Evolutionary conservation across 2,888 invertebrate genomes (phyloP).

Genomic region (Athetis lepigone): DNA sequence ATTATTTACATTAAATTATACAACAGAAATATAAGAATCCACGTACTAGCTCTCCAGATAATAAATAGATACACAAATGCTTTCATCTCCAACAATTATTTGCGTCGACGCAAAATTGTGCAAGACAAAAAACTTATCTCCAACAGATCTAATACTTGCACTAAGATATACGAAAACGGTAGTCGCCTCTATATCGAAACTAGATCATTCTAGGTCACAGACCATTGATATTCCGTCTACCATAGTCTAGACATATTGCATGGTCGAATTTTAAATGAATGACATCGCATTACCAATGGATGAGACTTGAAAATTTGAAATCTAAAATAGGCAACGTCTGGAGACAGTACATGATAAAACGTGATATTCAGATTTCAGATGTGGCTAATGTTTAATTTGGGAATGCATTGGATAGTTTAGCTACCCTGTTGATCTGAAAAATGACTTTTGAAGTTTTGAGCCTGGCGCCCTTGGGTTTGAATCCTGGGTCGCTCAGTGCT

Average conservation of each 20-base stretch:
- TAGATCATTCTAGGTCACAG: constrained; percentile 88
- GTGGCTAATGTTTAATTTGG: constrained; percentile 33
- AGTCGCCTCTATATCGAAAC: constrained; percentile 69
- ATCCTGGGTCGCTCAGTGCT: no score
- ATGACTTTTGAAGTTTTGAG: no score
- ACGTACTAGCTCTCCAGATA: neutral
- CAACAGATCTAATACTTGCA: constrained; percentile 50
- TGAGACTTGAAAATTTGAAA: constrained; percentile 87
- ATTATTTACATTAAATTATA: neutral
- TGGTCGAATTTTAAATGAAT: constrained; percentile 89
- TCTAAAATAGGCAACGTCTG: constrained; percentile 86
- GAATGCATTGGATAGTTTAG: constrained; percentile 38
- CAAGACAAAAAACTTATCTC: constrained; percentile 36
- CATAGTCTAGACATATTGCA: constrained; percentile 89
- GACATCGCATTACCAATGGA: constrained; percentile 87
- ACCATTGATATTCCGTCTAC: constrained; percentile 86
- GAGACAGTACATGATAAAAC: constrained; percentile 72
- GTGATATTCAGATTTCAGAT: constrained; percentile 62
- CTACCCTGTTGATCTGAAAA: constrained; percentile 1
- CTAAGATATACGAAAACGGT: constrained; percentile 54
- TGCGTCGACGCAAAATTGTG: constrained; percentile 19
- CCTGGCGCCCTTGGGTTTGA: no score
- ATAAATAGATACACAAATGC: constrained; percentile 6
- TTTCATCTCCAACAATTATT: constrained; percentile 19
- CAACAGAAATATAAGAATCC: constrained; percentile 14